Conservation (phyloP, 2,888 invertebrate genomes). For the Sepiola atlantica region DNA sequence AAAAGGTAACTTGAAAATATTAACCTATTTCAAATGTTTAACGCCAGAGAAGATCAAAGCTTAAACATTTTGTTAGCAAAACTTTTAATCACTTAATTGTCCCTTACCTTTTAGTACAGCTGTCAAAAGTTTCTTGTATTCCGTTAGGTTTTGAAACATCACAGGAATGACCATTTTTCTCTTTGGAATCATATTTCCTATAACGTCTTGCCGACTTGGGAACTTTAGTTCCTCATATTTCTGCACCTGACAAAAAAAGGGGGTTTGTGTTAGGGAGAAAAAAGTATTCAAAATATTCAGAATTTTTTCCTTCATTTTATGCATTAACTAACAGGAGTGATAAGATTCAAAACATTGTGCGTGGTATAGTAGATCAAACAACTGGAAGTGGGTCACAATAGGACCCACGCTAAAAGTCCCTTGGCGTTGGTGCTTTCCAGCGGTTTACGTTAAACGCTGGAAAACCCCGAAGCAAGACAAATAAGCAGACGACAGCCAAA, state of each 20-base stretch:
- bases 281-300: not conserved
- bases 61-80: not conserved
- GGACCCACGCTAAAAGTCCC: too few relatives aligned
- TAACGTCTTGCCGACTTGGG: conserved; percentile 58
- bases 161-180: conserved; percentile 61
- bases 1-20: too few relatives aligned
- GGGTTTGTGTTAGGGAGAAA: not conserved
- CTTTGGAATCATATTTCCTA: conserved; percentile 53
- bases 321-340: not conserved
- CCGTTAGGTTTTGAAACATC: conserved; percentile 55
- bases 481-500: too few relatives aligned
- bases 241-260: conserved; percentile 52
- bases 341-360: too few relatives aligned
- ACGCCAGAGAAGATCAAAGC: not conserved
- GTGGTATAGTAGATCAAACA: too few relatives aligned
- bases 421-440: too few relatives aligned
- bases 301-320: not conserved
- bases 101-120: conserved; percentile 59
- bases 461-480: too few relatives aligned
- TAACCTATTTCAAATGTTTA: not conserved
- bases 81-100: not conserved
- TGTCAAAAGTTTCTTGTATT: conserved; percentile 62
- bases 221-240: conserved; percentile 59
- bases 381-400: too few relatives aligned
- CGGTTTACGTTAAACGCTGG: too few relatives aligned